Evolutionary conservation across 2,113 vertebrate genomes (phyloP), one percentile per base, ranked within the genome.

Genomic region (Nansenia antarctica): DNA sequence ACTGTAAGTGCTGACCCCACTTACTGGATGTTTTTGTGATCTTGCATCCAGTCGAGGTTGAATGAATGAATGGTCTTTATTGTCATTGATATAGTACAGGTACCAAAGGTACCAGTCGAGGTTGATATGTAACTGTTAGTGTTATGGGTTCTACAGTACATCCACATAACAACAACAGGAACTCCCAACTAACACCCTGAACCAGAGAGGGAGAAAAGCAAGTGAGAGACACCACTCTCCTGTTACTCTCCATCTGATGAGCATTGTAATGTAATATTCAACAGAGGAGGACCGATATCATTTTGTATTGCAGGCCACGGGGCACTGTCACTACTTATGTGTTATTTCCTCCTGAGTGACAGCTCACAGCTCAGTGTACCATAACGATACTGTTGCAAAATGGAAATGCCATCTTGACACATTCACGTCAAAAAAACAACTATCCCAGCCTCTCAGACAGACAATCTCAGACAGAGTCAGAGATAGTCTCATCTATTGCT

Each of bases 241-340:
- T 31, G 26, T 29, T 53, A 66, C 73, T 78, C 70, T 64, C 67
- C 76, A 72, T 74, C 77, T 77, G 72, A 65, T 77, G 73, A 77
- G 70, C 26, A 72, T 9, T 22, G 81, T 68, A 55, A 70, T 81
- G 54, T 79, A 79, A 85, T 80, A 80, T 82, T 79, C 73, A 82
- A 63, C 76, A 66, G 55, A 62, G 77, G 82, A 74, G 66, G 18
- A 52, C 18, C 9, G 49, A n/a, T 52, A 74, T 81, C 27, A 77
- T 79, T 82, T 77, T 78, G 64, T 75, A 67, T 87, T 86, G 76
- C 81, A 85, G 58, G 87, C 86, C 81, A 65, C 66, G 9, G 82
- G 79, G 67, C 75, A 62, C 77, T 82, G 78, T 80, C 85, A 82
- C 72, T 55, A 73, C 35, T 68, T 54, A 47, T 35, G 65, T 82